A percentile compares a stretch with the other conserved stretches of the same genome.
phyloP scores from a whole-genome alignment of 2,797 vertebrate genomes.

The Anomalospiza imberbis region DNA sequence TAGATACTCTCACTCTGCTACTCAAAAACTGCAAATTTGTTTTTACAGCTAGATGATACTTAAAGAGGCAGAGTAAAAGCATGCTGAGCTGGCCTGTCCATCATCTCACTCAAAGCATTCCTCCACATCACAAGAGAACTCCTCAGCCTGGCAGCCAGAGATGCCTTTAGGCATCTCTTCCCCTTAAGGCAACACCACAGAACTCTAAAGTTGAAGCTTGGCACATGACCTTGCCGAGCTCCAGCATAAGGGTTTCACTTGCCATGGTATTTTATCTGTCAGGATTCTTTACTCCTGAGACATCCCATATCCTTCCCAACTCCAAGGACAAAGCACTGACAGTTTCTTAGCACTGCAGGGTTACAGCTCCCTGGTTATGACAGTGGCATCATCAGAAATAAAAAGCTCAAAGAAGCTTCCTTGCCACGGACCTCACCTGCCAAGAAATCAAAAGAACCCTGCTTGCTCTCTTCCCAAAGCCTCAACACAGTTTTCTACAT shows the following conservation, averaged over 20 bases:
- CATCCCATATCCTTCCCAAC: background rate
- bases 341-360: background rate
- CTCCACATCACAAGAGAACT: background rate
- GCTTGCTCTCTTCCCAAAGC: background rate
- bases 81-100: background rate
- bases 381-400: background rate
- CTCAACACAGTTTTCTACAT: background rate
- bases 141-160: background rate
- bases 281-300: background rate
- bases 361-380: background rate
- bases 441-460: background rate
- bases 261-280: background rate
- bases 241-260: background rate
- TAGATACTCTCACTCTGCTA: background rate
- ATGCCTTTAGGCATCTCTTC: background rate
- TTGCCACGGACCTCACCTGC: background rate
- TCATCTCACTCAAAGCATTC: background rate
- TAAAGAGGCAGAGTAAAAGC: background rate
- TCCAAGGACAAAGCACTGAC: background rate
- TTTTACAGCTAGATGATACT: background rate
- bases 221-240: background rate
- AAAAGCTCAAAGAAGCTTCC: background rate
- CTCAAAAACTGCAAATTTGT: background rate
- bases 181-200: background rate
- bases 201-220: background rate